Base-by-base conservation (phyloP, 2,888 invertebrate genomes). In the Hydrotaea diabolus region DNA sequence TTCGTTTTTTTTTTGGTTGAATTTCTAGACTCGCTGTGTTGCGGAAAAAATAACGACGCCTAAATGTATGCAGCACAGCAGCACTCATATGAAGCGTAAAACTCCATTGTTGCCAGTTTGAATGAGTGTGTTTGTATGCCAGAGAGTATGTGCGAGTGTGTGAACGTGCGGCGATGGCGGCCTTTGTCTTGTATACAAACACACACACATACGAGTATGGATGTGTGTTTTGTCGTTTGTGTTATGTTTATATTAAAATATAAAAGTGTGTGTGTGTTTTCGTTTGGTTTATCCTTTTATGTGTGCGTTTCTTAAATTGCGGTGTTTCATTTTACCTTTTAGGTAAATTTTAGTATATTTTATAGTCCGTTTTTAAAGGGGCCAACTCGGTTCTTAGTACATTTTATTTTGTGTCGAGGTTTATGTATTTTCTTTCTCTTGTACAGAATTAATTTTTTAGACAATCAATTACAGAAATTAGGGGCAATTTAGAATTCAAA, bases 31-130 rank as follows among this genome's bases (percentile, higher is more conserved):
- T 31, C 7, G 31, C 7, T 4, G 2, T 31, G 31, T 2, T 71
- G 17, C 17, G 26, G 39, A 55, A 36, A 59, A 62, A 66, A n/a
- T 8, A 75, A 74, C 36, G 64, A 66, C 57, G 79, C 82, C 85
- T 80, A 31, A 74, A 79, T 53, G 77, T 77, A 82, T 82, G 77
- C 82, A 77, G 71, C 55, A 73, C 82, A 77, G 75, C 55, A 73
- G n/a, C 13, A 46, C 69, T 69, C 26, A 82, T 36, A 53, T 79
- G 69, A 57, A 77, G 62, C 74, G 23, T 15, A 36, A 80, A 80
- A 74, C 26, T 80, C 21, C 59, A n/a, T 46, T 17, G 39, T 21
- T 64, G 23, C 53, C 57, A 39, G 62, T 72, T 62, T 72, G 15
- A 21, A 15, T 39, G 55, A 59, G 66, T 31, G 62, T 9, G 9